Evolutionary conservation across 2,113 vertebrate genomes (phyloP).

Genomic region (Menura novaehollandiae): DNA sequence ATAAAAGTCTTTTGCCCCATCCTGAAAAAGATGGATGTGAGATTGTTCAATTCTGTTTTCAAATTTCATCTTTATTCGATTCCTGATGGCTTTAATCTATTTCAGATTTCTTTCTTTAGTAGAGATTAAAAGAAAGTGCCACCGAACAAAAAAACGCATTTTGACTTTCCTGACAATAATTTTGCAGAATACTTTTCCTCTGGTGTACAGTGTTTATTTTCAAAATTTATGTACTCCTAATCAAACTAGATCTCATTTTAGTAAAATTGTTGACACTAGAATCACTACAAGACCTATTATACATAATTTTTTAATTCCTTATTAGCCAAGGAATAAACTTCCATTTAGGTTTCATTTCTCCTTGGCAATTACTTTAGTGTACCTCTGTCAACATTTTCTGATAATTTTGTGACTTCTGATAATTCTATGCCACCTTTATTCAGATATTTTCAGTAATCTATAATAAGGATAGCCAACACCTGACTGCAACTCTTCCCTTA

Average conservation of each 20-base stretch:
- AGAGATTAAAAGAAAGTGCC: not conserved
- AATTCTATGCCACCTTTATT: not conserved
- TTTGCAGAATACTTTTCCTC: not conserved
- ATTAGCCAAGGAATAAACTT: not conserved
- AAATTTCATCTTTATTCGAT: not conserved
- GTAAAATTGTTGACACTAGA: not conserved
- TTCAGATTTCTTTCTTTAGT: not conserved
- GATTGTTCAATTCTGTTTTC: not conserved
- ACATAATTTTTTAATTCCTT: not conserved
- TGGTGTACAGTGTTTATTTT: not conserved
- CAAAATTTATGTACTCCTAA: not conserved
- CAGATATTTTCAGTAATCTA: not conserved
- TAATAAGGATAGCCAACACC: not conserved
- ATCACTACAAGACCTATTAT: not conserved
- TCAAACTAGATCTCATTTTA: not conserved
- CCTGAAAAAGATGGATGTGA: not conserved
- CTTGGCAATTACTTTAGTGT: not conserved
- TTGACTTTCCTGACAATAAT: not conserved
- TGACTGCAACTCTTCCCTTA: not conserved
- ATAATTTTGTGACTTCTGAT: not conserved
- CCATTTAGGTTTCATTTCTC: not conserved
- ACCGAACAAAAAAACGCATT: rapidly evolving
- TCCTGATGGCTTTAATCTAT: not conserved
- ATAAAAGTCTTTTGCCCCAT: not conserved
- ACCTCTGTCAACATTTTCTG: not conserved